Conservation (phyloP, 2,797 vertebrate species). For the Hyperoplus immaculatus region DNA sequence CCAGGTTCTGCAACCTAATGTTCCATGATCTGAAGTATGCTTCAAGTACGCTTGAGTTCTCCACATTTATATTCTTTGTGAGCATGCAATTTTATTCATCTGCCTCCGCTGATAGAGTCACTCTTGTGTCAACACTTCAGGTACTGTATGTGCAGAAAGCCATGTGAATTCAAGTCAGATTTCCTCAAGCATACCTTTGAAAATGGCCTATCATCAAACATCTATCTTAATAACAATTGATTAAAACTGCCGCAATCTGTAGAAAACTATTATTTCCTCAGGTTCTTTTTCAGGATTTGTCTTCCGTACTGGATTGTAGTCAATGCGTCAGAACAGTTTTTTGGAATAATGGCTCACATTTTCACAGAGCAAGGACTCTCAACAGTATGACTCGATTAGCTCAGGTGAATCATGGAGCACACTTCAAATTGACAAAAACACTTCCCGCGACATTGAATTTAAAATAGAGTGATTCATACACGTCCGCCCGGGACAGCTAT, state of each 20-base stretch:
- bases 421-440: conserved; percentile 63
- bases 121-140: not conserved
- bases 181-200: not conserved
- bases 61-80: not conserved
- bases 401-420: conserved; percentile 58
- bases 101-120: not conserved
- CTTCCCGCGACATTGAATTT: conserved; percentile 43
- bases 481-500: not conserved
- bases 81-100: not conserved
- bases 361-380: conserved; percentile 40
- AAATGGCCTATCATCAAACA: not conserved
- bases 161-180: not conserved
- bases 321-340: conserved; percentile 9
- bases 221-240: conserved; percentile 12
- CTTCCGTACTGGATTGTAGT: conserved; percentile 4
- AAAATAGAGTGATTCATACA: conserved; percentile 55
- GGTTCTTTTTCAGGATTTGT: conserved; percentile 7
- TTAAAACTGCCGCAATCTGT: conserved; percentile 4
- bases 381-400: conserved; percentile 58
- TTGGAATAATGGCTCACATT: conserved; percentile 52
- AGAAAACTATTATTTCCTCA: not conserved
- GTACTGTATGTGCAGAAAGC: not conserved
- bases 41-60: not conserved
- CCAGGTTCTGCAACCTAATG: not conserved
- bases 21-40: not conserved